Evolutionary conservation across 2,113 vertebrate species (phyloP), one percentile per base, ranked within the genome.

Genomic region (Cyanoramphus novaezelandiae): DNA sequence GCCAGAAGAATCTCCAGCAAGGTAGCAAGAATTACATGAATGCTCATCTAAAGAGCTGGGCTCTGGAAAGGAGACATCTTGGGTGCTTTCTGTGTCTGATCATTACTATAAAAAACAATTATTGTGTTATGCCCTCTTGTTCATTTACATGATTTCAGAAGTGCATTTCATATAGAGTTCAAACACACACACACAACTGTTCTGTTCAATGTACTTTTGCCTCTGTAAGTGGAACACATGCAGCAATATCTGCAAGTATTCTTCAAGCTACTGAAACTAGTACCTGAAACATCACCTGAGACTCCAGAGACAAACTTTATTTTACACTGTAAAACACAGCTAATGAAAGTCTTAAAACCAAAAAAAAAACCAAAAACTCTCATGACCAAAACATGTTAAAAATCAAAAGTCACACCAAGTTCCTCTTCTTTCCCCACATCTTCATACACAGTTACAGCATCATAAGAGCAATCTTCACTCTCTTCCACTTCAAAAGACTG

Each of bases 401-500:
- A 92, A 84, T 25, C 14, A 59, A 43, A 33, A 72, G 28, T 60
- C 97, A 35, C 85, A 99, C 98, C 98, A 33, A 98, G 98, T 96
- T 98, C 96, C 13, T 98, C 94, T 35, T 92, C 96, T 87, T 93
- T 97, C 52, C 96, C 95, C 33, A 98, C 79, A 39, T 99, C 98
- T 69, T 97, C 96, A 81, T 98, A 97, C 37, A 98, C 95, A 9
- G 81, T 86, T 85, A 99, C 94, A 0, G 98, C 98, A 87, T 99
- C 98, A 1, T 97, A 99, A 76, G 91, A 91, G 63, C 99, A 99
- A 50, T 96, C 94, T 86, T 98, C 97, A 3, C 97, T 98, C 60
- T 98, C 98, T 92, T 99, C 98, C 94, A 98, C 55, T 83, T 98
- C 96, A 93, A 99, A 98, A 55, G 97, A 98, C 37, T 97, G 92